phyloP scores from a whole-genome alignment of 2,797 vertebrate species.

The Clamator glandarius region DNA sequence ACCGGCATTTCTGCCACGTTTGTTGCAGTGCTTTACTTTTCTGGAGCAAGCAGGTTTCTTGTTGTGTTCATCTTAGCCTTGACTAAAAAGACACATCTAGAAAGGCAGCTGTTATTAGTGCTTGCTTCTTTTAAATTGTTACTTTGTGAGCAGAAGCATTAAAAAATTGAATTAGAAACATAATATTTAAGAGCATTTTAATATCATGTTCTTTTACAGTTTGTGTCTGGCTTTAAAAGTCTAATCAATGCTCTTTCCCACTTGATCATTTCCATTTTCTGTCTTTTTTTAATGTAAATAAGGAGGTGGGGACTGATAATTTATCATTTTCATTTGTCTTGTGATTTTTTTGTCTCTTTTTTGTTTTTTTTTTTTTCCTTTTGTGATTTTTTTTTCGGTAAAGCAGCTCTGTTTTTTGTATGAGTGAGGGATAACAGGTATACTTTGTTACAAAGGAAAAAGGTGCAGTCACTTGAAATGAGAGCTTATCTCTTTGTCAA shows the following conservation, averaged over 20 bases:
- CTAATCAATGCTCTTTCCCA: neutral
- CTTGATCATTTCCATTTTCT: neutral
- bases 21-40: neutral
- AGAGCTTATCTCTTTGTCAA: too few relatives aligned
- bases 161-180: neutral
- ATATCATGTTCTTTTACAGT: neutral
- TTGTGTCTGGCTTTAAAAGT: neutral
- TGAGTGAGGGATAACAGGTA: neutral
- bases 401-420: neutral
- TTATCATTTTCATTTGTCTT: neutral
- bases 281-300: neutral
- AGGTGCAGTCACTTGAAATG: neutral
- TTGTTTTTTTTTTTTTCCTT: neutral
- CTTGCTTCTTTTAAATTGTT: neutral
- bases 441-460: neutral
- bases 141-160: neutral
- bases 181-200: neutral
- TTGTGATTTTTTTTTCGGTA: neutral
- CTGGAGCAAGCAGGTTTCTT: neutral
- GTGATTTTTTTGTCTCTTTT: neutral
- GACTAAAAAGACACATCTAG: neutral
- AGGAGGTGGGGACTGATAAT: neutral
- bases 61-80: neutral
- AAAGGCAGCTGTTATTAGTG: neutral
- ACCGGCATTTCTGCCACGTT: rapidly evolving